phyloP scores from a whole-genome alignment of 2,113 vertebrate species.

The Archilochus colubris region DNA sequence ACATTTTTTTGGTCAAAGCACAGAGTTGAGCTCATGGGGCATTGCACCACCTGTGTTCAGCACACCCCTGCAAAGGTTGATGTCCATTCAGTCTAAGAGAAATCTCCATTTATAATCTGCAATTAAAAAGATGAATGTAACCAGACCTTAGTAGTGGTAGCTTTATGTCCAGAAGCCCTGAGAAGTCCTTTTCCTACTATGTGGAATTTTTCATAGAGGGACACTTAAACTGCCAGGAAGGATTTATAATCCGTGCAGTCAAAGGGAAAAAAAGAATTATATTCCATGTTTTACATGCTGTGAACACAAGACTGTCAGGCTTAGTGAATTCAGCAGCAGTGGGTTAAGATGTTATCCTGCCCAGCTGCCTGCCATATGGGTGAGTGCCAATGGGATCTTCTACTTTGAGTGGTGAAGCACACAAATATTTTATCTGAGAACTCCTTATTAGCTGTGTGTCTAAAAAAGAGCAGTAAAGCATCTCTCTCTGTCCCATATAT shows the following conservation, averaged over 20 bases:
- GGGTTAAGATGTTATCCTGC: not conserved
- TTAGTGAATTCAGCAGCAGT: not conserved
- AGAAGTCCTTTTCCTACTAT: not conserved
- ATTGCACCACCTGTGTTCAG: fast-evolving
- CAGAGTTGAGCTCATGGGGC: fast-evolving
- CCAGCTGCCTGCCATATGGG: not conserved
- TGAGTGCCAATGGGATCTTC: not conserved
- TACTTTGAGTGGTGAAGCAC: not conserved
- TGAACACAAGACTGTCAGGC: not conserved
- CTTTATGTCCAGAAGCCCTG: not conserved
- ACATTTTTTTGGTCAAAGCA: not conserved
- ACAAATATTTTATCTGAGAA: not conserved
- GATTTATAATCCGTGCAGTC: not conserved
- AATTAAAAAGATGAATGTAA: not conserved
- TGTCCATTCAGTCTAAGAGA: not conserved
- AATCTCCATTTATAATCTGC: not conserved
- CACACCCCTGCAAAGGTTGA: fast-evolving
- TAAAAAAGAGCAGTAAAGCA: not conserved
- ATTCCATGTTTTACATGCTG: not conserved
- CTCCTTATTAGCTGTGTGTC: not conserved
- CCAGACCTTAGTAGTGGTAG: not conserved
- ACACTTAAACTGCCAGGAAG: not conserved
- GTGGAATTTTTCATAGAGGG: not conserved
- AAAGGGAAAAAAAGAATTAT: not conserved
- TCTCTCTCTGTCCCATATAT: not conserved